Evolutionary conservation across 2,797 vertebrate species (phyloP).

Genomic region (Sebastiscus albofasciatus): DNA sequence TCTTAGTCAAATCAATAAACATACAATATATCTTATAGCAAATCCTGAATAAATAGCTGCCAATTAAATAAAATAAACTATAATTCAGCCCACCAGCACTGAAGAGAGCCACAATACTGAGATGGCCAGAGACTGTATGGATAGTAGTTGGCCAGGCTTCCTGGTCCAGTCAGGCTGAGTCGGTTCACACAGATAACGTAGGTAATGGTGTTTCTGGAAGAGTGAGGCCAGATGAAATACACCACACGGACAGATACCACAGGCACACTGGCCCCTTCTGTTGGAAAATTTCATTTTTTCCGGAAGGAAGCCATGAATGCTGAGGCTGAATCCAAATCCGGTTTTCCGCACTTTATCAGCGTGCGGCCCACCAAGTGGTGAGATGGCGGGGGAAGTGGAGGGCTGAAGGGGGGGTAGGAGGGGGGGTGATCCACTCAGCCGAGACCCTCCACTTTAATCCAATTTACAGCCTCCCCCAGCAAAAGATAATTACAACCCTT

Average conservation of each 20-base stretch:
- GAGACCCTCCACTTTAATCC: slow-evolving; percentile 95
- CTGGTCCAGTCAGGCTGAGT: slow-evolving; percentile 85
- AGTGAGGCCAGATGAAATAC: slow-evolving; percentile 92
- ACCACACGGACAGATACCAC: slow-evolving; percentile 88
- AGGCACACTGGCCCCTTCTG: slow-evolving; percentile 90
- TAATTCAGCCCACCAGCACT: slow-evolving; percentile 21
- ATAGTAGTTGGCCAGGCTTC: slow-evolving; percentile 73
- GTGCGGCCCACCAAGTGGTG: slow-evolving; percentile 93
- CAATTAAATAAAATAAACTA: slow-evolving; percentile 37
- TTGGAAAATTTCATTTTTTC: slow-evolving; percentile 94
- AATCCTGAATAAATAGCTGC: slow-evolving; percentile 25
- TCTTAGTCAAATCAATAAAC: not conserved
- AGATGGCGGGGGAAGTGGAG: slow-evolving; percentile 80
- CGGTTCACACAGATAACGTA: slow-evolving; percentile 87
- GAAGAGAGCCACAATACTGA: slow-evolving; percentile 31
- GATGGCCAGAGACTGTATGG: slow-evolving; percentile 51
- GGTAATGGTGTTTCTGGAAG: slow-evolving; percentile 93
- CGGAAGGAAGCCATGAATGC: slow-evolving; percentile 93
- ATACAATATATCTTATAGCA: not conserved
- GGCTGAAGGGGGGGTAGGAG: slow-evolving; percentile 76
- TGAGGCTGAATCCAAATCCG: slow-evolving; percentile 93
- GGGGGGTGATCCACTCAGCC: slow-evolving; percentile 88
- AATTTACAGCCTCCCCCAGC: slow-evolving; percentile 95
- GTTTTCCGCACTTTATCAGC: slow-evolving; percentile 94
- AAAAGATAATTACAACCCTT: slow-evolving; percentile 96